Percentiles rank a stretch among this genome's conserved stretches.
Evolutionary conservation across 2,797 vertebrate species (phyloP).

Genomic region (Perodicticus potto): DNA sequence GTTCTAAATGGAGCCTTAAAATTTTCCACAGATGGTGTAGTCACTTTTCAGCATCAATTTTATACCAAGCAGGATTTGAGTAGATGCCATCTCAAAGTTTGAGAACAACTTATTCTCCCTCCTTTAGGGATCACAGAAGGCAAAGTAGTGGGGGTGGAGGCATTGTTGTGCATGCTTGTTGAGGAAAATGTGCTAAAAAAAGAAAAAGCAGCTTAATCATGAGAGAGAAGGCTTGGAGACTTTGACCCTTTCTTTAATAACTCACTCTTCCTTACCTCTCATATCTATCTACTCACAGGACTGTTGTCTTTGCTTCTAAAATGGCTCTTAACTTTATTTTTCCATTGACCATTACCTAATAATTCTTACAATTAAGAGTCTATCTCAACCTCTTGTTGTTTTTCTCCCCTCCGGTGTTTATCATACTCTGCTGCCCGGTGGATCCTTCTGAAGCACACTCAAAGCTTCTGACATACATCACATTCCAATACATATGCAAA

Average conservation of each 20-base stretch:
- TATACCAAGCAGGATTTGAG: neutral
- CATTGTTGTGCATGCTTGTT: neutral
- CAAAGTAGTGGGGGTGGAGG: neutral
- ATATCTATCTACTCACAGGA: neutral
- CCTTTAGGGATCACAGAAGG: neutral
- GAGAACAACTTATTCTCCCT: neutral
- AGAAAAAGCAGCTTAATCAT: neutral
- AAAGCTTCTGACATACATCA: neutral
- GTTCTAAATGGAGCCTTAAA: constrained; percentile 26
- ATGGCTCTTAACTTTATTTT: neutral
- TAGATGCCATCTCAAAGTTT: neutral
- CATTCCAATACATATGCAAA: neutral
- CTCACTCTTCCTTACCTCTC: neutral
- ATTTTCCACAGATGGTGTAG: neutral
- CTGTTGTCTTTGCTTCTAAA: neutral
- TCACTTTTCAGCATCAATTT: neutral
- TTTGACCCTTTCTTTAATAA: neutral
- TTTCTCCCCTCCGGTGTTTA: neutral
- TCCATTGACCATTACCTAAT: neutral
- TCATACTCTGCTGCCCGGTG: neutral
- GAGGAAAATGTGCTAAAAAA: neutral
- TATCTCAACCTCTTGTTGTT: neutral
- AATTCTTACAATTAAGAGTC: neutral
- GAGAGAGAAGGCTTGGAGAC: neutral
- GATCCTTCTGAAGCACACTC: neutral